Percentiles rank a stretch among this genome's conserved stretches.
Evolutionary conservation across 1,140 invertebrate genomes (phyloP).

Genomic region (Cydia pomonella): DNA sequence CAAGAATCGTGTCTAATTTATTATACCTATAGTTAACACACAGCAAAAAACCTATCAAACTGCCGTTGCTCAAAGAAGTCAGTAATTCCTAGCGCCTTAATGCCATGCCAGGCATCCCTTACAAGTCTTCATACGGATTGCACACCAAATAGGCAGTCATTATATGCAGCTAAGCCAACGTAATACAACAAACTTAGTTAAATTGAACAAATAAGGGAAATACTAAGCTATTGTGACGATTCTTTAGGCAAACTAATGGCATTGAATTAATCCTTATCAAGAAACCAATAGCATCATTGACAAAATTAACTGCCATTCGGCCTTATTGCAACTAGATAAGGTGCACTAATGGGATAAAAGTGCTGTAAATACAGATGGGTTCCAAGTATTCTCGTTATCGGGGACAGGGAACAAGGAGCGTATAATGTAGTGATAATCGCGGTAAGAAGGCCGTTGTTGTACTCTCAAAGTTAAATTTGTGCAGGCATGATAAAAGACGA

Average conservation of each 20-base stretch:
- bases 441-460: background rate
- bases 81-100: background rate
- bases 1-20: too few relatives aligned
- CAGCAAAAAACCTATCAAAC: background rate
- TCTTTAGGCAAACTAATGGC: constrained; percentile 39
- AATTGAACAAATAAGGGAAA: constrained; percentile 35
- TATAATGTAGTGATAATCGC: constrained; percentile 1
- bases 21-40: background rate
- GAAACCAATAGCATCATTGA: background rate
- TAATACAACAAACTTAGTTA: constrained; percentile 13
- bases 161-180: background rate
- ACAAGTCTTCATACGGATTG: constrained; percentile 6
- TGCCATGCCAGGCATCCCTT: background rate
- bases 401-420: background rate
- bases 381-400: constrained; percentile 9
- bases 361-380: background rate
- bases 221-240: constrained; percentile 40
- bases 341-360: constrained; percentile 37
- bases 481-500: background rate
- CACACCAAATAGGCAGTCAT: constrained; percentile 24
- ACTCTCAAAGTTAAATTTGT: background rate
- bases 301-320: background rate
- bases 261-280: constrained; percentile 45
- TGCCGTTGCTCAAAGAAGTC: background rate
- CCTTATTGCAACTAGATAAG: background rate